Percentiles rank a stretch among this genome's conserved stretches.
Evolutionary conservation across 1,140 invertebrate genomes (phyloP).

Genomic region (Phthorimaea operculella): DNA sequence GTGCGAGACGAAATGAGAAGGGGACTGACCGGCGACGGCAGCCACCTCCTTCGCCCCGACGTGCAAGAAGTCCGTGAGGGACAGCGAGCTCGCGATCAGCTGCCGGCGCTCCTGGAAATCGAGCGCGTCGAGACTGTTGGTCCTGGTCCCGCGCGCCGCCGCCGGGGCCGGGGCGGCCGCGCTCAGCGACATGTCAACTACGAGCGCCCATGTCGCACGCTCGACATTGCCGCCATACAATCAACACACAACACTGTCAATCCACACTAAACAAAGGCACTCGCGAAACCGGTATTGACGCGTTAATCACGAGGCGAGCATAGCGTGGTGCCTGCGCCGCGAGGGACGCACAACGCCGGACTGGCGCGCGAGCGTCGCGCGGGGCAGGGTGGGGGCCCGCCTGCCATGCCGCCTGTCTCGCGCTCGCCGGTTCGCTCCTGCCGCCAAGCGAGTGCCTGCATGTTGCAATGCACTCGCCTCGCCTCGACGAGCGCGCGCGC

Average conservation of each 20-base stretch:
- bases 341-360: conserved; percentile 56
- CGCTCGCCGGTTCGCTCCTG: conserved; percentile 12
- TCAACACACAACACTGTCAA: conserved; percentile 42
- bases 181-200: conserved; percentile 65
- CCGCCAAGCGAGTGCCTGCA: conserved; percentile 26
- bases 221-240: conserved; percentile 41
- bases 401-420: conserved; percentile 34
- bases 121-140: conserved; percentile 87
- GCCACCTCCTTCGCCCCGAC: conserved; percentile 76
- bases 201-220: conserved; percentile 53
- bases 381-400: conserved; percentile 50
- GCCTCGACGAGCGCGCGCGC: conserved; percentile 26
- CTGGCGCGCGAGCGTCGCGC: conserved; percentile 40
- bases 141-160: conserved; percentile 69
- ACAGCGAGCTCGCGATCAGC: conserved; percentile 87
- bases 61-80: conserved; percentile 85
- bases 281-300: conserved; percentile 32
- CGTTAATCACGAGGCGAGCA: conserved; percentile 30
- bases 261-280: conserved; percentile 53
- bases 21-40: conserved; percentile 61
- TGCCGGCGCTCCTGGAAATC: conserved; percentile 92
- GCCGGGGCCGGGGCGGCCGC: conserved; percentile 58
- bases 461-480: conserved; percentile 50
- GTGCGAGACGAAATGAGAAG: conserved; percentile 25
- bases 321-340: conserved; percentile 42